Evolutionary conservation across 2,797 vertebrate species (phyloP).

Genomic region (Pantherophis vulpinus): DNA sequence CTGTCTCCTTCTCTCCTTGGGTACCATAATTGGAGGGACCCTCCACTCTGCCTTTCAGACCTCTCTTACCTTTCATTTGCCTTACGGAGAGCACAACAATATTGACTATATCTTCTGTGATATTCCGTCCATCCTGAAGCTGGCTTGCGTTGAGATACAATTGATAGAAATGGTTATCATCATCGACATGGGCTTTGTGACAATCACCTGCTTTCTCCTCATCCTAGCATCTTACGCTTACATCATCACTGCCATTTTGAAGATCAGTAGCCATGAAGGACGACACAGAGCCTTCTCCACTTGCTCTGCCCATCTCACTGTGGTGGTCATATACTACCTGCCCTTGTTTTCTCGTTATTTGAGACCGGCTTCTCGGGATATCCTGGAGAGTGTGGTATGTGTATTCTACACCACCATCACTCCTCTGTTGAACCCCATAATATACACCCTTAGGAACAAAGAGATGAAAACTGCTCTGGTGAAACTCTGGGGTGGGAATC

Average conservation of each 20-base stretch:
- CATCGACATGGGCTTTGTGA: slow-evolving; percentile 42
- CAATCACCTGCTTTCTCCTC: slow-evolving; percentile 38
- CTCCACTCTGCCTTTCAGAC: slow-evolving; percentile 21
- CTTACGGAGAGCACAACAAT: slow-evolving; percentile 24
- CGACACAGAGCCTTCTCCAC: slow-evolving; percentile 55
- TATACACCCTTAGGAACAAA: slow-evolving; percentile 52
- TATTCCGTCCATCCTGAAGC: slow-evolving; percentile 33
- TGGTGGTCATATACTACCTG: slow-evolving; percentile 33
- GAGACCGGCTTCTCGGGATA: slow-evolving; percentile 7
- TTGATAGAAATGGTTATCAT: slow-evolving; percentile 39
- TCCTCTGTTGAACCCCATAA: slow-evolving; percentile 47
- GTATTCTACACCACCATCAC: slow-evolving; percentile 52
- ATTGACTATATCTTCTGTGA: slow-evolving; percentile 54
- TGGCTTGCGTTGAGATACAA: slow-evolving; percentile 40
- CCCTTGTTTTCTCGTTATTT: slow-evolving; percentile 46
- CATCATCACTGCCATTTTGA: slow-evolving; percentile 41
- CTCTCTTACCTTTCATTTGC: slow-evolving; percentile 33
- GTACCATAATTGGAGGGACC: slow-evolving; percentile 38
- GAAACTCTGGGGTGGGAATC: not conserved
- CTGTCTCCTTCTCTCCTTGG: slow-evolving; percentile 36
- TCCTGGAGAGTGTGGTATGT: slow-evolving; percentile 26
- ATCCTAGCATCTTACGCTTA: slow-evolving; percentile 48
- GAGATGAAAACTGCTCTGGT: slow-evolving; percentile 45
- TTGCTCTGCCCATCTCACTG: slow-evolving; percentile 52
- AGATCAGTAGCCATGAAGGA: slow-evolving; percentile 47